Base-by-base conservation (phyloP, 1,140 invertebrate genomes). In the Solen grandis region DNA sequence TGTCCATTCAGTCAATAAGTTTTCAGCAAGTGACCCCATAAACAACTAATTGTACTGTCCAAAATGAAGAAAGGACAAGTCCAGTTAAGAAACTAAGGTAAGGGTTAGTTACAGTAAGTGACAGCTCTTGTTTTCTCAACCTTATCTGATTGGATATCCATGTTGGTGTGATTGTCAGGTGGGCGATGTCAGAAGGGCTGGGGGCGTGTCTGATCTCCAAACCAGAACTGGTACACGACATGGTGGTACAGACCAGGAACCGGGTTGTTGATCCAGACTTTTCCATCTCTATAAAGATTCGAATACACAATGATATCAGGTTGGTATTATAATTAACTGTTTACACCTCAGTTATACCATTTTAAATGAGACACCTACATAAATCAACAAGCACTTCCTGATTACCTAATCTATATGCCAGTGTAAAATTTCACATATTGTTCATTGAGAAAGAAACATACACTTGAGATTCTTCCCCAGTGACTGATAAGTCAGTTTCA, bases 171-270 rank as follows among this genome's bases (percentile, higher is more conserved):
- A 8, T 16, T 74, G 25, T 55, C 65, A 93, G 92, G 78, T 99
- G 97, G 97, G 98, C 97, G 0, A 96, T 97, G 90, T 94, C 96
- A 88, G 96, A 97, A 90, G 97, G 97, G 22, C 97, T 97, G 91
- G 98, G 98, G 13, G 96, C 96, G 86, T 95, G 95, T 83, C 91
- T 99, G 77, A 93, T 99, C 10, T 94, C 94, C 4, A 95, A 97
- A 87, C 97, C 98, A 31, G 95, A 99, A 86, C 77, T 96, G 10
- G 95, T 99, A 13, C 94, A 82, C 87, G 96, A 97, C 85, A 94
- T 99, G 85, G 94, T 99, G 2, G 93, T 93, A 86, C 95, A 95
- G 89, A 95, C 97, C 13, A 94, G 95, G 89, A 95, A 95, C 86
- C 93, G 94, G 74, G 94, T 99, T 73, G 90, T 95, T 19, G 86